Conservation (phyloP, 1,140 invertebrate genomes). For the Musca domestica region DNA sequence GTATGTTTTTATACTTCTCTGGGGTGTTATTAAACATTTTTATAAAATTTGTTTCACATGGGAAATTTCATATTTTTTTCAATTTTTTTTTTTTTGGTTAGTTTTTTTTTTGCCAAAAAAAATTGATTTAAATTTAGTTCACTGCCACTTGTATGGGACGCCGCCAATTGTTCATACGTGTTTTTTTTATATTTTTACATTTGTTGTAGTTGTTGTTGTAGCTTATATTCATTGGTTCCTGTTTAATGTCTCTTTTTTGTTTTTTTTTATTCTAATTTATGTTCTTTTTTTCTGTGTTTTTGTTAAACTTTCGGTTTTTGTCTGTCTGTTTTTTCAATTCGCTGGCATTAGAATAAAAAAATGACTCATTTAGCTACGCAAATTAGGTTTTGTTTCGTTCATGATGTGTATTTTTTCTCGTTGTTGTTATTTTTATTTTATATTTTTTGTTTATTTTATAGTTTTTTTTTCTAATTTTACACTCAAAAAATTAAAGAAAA, state of each 20-base stretch:
- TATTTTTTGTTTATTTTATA: not conserved
- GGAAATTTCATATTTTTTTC: not conserved
- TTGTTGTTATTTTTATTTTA: constrained; percentile 4
- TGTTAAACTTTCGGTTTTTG: constrained; percentile 4
- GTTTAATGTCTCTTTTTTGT: constrained; percentile 5
- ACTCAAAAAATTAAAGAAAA: not conserved
- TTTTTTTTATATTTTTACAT: no score
- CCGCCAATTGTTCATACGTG: no score
- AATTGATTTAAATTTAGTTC: constrained; percentile 51
- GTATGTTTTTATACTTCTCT: no score
- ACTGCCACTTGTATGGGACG: constrained; percentile 38
- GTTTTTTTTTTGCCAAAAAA: constrained; percentile 34
- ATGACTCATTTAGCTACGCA: constrained; percentile 18
- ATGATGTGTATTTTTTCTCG: no score
- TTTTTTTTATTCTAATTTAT: not conserved
- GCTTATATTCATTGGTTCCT: not conserved
- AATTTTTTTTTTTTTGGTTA: not conserved
- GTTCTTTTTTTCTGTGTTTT: not conserved
- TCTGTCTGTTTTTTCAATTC: not conserved
- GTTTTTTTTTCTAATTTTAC: not conserved
- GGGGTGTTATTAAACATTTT: no score
- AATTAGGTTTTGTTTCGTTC: not conserved
- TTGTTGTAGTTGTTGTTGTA: no score
- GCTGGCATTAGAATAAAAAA: constrained; percentile 9
- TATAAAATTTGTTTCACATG: not conserved